Conservation (phyloP, 2,888 invertebrate genomes). For the Acrobasis suavella region DNA sequence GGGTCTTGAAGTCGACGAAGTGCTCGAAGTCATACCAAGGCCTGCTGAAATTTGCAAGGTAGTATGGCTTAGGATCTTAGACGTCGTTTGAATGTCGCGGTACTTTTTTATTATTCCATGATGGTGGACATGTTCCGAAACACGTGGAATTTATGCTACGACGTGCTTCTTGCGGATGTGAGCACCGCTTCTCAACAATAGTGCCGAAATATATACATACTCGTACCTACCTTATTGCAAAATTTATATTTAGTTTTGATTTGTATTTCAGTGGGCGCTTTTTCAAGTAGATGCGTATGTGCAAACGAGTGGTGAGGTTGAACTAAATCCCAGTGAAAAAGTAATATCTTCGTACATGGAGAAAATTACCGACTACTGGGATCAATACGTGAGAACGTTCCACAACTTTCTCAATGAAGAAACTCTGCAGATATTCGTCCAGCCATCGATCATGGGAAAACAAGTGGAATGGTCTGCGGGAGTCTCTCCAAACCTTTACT, state of each 20-base stretch:
- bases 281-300: slow-evolving; percentile 83
- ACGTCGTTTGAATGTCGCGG: no score
- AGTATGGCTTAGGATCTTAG: background rate
- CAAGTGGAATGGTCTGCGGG: slow-evolving; percentile 90
- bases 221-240: no score
- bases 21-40: slow-evolving; percentile 75
- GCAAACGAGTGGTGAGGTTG: slow-evolving; percentile 60
- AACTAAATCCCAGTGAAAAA: slow-evolving; percentile 84
- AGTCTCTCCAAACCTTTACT: slow-evolving; percentile 86
- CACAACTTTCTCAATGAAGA: slow-evolving; percentile 88
- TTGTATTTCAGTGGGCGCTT: slow-evolving; percentile 78
- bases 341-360: slow-evolving; percentile 82
- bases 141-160: no score
- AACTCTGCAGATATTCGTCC: slow-evolving; percentile 87
- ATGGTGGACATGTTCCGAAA: no score
- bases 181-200: no score
- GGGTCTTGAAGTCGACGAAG: slow-evolving; percentile 67
- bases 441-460: slow-evolving; percentile 92
- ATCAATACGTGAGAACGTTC: slow-evolving; percentile 85
- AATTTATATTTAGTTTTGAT: no score
- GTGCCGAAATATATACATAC: no score
- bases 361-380: slow-evolving; percentile 85
- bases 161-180: no score
- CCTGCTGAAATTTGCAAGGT: slow-evolving; percentile 73
- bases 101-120: no score